phyloP scores from a whole-genome alignment of 2,888 invertebrate genomes.

The Drosophila seclusa region DNA sequence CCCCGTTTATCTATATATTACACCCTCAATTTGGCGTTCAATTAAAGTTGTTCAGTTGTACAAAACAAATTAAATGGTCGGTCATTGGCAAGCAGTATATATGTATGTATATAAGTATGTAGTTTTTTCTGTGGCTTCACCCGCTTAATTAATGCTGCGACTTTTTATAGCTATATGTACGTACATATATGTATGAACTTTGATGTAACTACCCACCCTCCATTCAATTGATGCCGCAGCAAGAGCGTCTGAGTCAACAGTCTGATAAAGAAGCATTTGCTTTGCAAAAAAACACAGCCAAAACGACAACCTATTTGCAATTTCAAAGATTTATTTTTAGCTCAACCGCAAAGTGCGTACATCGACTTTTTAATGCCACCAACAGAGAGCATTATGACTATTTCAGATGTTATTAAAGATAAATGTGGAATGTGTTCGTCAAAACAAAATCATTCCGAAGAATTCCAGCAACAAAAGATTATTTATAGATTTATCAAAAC shows the following conservation, averaged over 20 bases:
- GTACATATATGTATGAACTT: conserved; percentile 44
- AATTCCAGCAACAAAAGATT: conserved; percentile 14
- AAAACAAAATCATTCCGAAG: background rate
- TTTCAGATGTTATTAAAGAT: background rate
- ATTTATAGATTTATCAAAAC: conserved; percentile 2
- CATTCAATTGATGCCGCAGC: conserved; percentile 37
- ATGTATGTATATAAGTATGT: conserved; percentile 1
- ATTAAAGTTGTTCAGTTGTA: conserved; percentile 37
- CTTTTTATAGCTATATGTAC: conserved; percentile 16
- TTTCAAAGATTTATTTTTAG: conserved; percentile 55
- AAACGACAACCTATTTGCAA: conserved; percentile 41
- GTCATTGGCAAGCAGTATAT: conserved; percentile 37
- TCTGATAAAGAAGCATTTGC: conserved; percentile 23
- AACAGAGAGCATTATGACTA: conserved; percentile 12
- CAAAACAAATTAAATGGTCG: conserved; percentile 42
- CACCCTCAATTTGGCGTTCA: conserved; percentile 36
- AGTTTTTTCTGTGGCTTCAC: conserved; percentile 20
- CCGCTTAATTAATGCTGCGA: conserved; percentile 53
- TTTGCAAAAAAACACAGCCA: conserved; percentile 29
- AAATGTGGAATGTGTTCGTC: background rate
- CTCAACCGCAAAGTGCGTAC: conserved; percentile 14
- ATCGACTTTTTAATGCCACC: conserved; percentile 23
- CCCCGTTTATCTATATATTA: conserved; percentile 16
- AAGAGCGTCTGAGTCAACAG: conserved; percentile 21
- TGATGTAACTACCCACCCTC: conserved; percentile 36